A percentile compares a stretch with the other conserved stretches of the same genome.
phyloP scores from a whole-genome alignment of 2,113 vertebrate genomes.

The Brachionichthys hirsutus region DNA sequence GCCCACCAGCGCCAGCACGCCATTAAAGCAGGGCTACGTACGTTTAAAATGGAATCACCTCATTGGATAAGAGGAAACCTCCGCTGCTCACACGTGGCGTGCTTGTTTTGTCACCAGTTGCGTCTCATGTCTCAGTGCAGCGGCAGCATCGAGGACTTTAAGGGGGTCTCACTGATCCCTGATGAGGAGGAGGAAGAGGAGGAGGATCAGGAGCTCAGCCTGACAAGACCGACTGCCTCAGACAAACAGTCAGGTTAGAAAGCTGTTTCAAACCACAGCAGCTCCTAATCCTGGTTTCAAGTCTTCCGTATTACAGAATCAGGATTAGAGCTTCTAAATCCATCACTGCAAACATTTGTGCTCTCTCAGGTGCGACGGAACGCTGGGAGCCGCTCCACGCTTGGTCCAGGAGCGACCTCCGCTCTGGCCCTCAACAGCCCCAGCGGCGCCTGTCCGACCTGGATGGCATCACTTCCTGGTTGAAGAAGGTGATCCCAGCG shows the following conservation, averaged over 20 bases:
- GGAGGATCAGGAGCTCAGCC: constrained; percentile 70
- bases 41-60: constrained; percentile 51
- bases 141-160: constrained; percentile 73
- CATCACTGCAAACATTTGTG: neutral
- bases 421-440: constrained; percentile 64
- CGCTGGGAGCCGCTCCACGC: constrained; percentile 89
- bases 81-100: neutral
- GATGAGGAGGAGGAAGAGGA: constrained; percentile 73
- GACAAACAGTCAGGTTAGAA: constrained; percentile 83
- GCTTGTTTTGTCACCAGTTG: constrained; percentile 48
- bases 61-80: neutral
- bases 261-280: too few relatives aligned
- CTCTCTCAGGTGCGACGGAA: constrained; percentile 83
- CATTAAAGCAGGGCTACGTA: constrained; percentile 83
- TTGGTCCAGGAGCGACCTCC: constrained; percentile 77
- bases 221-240: constrained; percentile 57
- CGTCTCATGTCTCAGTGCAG: constrained; percentile 79
- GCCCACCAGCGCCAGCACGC: constrained; percentile 79
- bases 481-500: constrained; percentile 76
- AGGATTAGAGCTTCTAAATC: too few relatives aligned
- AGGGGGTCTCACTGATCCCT: constrained; percentile 65
- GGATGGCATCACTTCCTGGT: constrained; percentile 80
- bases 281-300: too few relatives aligned
- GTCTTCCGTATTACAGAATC: too few relatives aligned
- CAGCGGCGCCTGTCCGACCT: constrained; percentile 80